Evolutionary conservation across 2,113 vertebrate species (phyloP), one percentile per base, ranked within the genome.

Genomic region (Struthidea cinerea): DNA sequence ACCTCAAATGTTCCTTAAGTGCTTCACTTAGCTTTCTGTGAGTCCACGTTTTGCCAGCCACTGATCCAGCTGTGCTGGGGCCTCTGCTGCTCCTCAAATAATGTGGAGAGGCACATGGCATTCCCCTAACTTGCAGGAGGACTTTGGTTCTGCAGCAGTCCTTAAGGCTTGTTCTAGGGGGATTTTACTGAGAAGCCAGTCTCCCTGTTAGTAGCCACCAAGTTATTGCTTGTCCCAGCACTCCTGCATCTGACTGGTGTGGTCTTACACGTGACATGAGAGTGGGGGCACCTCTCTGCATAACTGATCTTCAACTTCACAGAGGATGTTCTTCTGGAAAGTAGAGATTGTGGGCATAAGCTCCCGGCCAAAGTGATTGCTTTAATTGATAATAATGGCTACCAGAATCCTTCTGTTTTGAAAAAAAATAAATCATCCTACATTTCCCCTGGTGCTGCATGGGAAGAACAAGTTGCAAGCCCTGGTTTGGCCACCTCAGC

Each of bases 41-140:
- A 53, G 44, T 86, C 88, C 20, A 57, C 26, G 20, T 61, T 28
- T 53, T 64, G n/a, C n/a, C 47, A 78, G 28, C n/a, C 28, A 19
- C n/a, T 22, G 47, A 39, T 42, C 42, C 55, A 80, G 16, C 15
- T 10, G 37, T 33, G 8, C 16, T 57, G 44, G 3, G 5, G 20
- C 32, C 44, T 35, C 35, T 76, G 32, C 56, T 65, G 26, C 15
- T 61, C 17, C 60, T 23, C 22, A 57, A 0, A 5, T 32, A 57
- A n/a, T 5, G 10, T 20, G 26, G 22, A 57, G 69, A 70, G 20
- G n/a, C 30, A 30, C 1, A 0, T 0, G 1, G 41, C 10, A 70
- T 69, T 64, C 28, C 42, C 47, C 82, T 27, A 16, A 8, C n/a
- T 27, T 57, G 24, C 65, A 49, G 76, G 42, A 82, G 21, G 15